phyloP scores from a whole-genome alignment of 2,888 invertebrate genomes.

The Tipula unca region DNA sequence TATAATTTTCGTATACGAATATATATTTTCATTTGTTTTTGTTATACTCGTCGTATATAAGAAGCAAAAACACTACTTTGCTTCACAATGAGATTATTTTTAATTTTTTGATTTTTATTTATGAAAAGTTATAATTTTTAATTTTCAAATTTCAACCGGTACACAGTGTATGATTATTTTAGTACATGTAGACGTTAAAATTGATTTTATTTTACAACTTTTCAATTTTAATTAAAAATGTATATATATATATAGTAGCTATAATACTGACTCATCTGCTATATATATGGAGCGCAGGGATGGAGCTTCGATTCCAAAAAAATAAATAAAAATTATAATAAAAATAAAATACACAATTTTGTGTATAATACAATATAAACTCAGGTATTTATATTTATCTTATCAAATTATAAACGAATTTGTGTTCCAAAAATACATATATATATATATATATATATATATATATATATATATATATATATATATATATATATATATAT shows the following conservation, averaged over 20 bases:
- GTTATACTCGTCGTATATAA: no score
- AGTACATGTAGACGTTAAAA: background rate
- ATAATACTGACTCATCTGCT: background rate
- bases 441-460: no score
- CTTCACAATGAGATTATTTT: background rate
- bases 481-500: no score
- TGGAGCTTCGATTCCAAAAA: background rate
- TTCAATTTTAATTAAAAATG: background rate
- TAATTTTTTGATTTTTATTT: background rate
- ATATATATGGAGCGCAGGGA: background rate
- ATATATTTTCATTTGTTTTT: background rate
- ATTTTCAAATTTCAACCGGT: background rate
- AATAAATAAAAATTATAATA: background rate
- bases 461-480: no score
- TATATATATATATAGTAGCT: background rate
- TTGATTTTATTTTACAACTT: background rate
- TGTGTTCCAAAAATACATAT: background rate
- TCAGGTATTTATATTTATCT: background rate
- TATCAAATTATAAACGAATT: slow-evolving; percentile 8
- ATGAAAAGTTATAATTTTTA: background rate
- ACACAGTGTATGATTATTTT: background rate
- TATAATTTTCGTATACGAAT: background rate
- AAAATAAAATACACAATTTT: background rate
- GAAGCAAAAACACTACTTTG: background rate
- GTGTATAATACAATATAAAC: background rate